phyloP scores from a whole-genome alignment of 2,888 invertebrate species.

The Drosophila nr. perissopoda region DNA sequence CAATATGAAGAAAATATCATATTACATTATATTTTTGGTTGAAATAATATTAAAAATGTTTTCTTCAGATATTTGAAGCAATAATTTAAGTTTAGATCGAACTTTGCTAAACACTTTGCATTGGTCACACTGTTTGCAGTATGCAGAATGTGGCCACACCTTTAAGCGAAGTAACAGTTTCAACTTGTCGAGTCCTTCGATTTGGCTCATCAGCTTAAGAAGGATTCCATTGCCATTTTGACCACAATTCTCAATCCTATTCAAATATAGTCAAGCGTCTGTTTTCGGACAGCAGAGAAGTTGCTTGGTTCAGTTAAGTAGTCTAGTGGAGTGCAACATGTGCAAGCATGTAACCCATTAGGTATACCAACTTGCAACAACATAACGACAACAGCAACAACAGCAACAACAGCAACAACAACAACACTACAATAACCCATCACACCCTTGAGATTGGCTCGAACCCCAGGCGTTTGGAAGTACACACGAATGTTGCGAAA shows the following conservation, averaged over 20 bases:
- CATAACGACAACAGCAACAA: slow-evolving; percentile 10
- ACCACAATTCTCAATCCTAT: slow-evolving; percentile 35
- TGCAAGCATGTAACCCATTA: slow-evolving; percentile 75
- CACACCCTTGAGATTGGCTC: slow-evolving; percentile 37
- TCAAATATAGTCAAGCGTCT: slow-evolving; percentile 32
- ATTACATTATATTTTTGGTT: too few relatives aligned
- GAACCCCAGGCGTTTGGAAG: slow-evolving; percentile 20
- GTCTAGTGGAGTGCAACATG: slow-evolving; percentile 53
- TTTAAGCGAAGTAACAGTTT: slow-evolving; percentile 2
- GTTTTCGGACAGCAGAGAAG: slow-evolving; percentile 10
- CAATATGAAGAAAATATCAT: too few relatives aligned
- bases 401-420: slow-evolving; percentile 25
- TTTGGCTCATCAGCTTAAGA: slow-evolving; percentile 2
- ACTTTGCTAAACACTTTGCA: not conserved
- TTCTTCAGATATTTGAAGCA: too few relatives aligned
- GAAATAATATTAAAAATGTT: too few relatives aligned
- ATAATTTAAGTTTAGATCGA: not conserved
- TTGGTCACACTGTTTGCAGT: not conserved
- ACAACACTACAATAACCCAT: slow-evolving; percentile 10
- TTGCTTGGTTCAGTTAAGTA: slow-evolving; percentile 4
- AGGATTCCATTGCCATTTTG: slow-evolving; percentile 16
- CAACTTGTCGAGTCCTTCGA: slow-evolving; percentile 16
- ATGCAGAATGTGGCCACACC: not conserved
- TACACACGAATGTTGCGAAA: slow-evolving; percentile 33
- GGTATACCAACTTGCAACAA: slow-evolving; percentile 63